Percentiles rank a stretch among this genome's conserved stretches.
Evolutionary conservation across 1,140 invertebrate species (phyloP).

Genomic region (Drosophila eugracilis): DNA sequence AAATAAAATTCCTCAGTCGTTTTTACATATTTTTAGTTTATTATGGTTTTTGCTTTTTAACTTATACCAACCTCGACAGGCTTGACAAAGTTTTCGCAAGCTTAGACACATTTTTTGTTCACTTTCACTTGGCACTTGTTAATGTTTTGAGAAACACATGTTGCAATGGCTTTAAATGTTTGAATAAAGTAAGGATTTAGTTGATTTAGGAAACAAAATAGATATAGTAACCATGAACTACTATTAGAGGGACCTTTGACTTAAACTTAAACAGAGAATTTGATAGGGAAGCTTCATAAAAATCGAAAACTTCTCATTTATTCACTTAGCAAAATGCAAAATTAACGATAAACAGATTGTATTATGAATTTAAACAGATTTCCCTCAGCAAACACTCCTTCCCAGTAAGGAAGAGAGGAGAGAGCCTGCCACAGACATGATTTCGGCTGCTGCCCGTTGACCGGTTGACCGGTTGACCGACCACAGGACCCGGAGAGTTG

Average conservation of each 20-base stretch:
- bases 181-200: not conserved
- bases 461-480: not conserved
- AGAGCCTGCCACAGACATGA: not conserved
- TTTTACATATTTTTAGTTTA: conserved; percentile 2
- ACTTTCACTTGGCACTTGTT: conserved; percentile 2
- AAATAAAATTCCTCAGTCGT: conserved; percentile 5
- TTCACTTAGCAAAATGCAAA: not conserved
- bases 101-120: conserved; percentile 60
- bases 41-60: not conserved
- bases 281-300: not conserved
- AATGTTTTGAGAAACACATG: conserved; percentile 43
- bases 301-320: not conserved
- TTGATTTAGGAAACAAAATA: not conserved
- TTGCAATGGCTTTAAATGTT: not conserved
- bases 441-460: conserved; percentile 5
- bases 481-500: conserved; percentile 13
- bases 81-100: conserved; percentile 62
- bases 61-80: conserved; percentile 69
- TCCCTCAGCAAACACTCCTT: conserved; percentile 2
- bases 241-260: too few relatives aligned
- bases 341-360: not conserved
- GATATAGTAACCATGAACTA: conserved; percentile 12
- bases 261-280: not conserved
- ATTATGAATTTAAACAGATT: not conserved
- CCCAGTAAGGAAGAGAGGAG: too few relatives aligned